A percentile compares a stretch with the other conserved stretches of the same genome.
Evolutionary conservation across 2,888 invertebrate genomes (phyloP).

Genomic region (Acanthococcus lagerstroemiae): DNA sequence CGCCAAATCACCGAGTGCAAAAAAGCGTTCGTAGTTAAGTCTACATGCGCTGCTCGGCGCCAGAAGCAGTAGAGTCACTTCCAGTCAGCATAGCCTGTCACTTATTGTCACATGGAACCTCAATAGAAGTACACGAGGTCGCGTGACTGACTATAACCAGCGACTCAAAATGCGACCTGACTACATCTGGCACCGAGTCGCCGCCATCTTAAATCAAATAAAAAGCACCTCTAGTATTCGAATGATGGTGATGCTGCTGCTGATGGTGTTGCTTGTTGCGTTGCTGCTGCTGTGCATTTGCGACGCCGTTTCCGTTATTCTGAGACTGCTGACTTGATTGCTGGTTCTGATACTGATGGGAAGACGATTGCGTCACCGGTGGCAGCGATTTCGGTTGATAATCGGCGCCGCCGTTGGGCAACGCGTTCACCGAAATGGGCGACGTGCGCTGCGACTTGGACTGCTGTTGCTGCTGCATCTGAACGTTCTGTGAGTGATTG

Average conservation of each 20-base stretch:
- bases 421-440: constrained; percentile 5
- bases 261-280: constrained; percentile 8
- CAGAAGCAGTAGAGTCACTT: no score
- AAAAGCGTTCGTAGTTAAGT: no score
- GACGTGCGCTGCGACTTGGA: constrained; percentile 24
- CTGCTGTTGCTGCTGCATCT: neutral
- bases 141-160: no score
- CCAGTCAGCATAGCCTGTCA: no score
- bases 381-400: constrained; percentile 7
- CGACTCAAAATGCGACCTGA: no score
- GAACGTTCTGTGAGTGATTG: constrained; percentile 11
- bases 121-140: no score
- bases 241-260: constrained; percentile 9
- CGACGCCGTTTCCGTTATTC: neutral
- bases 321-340: constrained; percentile 38
- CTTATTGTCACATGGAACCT: no score
- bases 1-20: no score
- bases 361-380: constrained; percentile 32
- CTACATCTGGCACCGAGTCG: no score
- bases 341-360: constrained; percentile 37
- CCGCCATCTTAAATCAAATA: no score
- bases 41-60: no score
- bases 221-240: neutral
- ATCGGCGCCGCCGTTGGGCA: constrained; percentile 15
- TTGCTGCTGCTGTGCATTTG: neutral